phyloP scores from a whole-genome alignment of 2,113 vertebrate species.

The Chaetops frenatus region DNA sequence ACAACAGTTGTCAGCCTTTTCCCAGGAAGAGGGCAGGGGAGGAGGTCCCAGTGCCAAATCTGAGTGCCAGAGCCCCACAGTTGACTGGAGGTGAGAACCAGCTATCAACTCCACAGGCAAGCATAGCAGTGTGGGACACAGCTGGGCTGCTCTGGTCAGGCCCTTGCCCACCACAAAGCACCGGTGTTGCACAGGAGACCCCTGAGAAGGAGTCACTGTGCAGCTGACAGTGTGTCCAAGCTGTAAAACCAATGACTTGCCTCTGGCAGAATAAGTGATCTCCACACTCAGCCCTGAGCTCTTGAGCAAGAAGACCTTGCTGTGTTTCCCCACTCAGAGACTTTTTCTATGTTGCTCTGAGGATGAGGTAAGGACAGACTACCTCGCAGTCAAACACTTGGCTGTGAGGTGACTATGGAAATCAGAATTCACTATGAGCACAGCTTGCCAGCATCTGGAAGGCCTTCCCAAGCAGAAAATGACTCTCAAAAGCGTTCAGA shows the following conservation, averaged over 20 bases:
- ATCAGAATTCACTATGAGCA: not conserved
- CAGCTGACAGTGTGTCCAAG: not conserved
- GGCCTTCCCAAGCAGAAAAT: not conserved
- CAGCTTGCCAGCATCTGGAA: not conserved
- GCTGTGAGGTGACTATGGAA: not conserved
- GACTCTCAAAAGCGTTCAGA: not conserved
- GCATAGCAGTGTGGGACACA: not conserved
- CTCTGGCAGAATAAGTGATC: not conserved
- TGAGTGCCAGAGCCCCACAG: not conserved
- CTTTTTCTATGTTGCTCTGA: not conserved
- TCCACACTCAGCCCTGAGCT: not conserved
- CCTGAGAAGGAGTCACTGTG: not conserved
- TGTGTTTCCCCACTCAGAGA: not conserved
- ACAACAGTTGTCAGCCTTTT: not conserved
- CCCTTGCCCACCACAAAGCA: not conserved
- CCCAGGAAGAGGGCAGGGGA: not conserved
- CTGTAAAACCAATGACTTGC: not conserved
- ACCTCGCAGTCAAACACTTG: not conserved
- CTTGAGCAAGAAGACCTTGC: rapidly evolving
- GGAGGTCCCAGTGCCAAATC: not conserved
- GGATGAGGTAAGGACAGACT: not conserved
- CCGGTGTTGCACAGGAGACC: not conserved
- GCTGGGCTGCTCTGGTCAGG: not conserved
- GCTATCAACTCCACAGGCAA: not conserved
- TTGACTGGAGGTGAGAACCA: not conserved